Conservation (phyloP, 1,140 invertebrate genomes). For the Nixonia krombeini region DNA sequence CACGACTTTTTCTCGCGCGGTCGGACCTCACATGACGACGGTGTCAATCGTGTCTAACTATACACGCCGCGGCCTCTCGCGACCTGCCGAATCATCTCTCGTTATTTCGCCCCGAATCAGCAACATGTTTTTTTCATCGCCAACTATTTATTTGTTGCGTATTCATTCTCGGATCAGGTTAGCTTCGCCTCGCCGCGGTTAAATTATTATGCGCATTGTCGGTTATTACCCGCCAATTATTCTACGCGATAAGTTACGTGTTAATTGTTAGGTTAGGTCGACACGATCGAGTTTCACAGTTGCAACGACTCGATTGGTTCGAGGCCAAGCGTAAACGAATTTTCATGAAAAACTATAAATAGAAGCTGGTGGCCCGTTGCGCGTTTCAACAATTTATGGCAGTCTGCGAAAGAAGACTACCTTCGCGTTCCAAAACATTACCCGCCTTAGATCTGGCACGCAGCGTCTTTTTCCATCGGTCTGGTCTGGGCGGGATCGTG, state of each 20-base stretch:
- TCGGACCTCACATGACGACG: slow-evolving; percentile 36
- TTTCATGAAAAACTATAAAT: slow-evolving; percentile 19
- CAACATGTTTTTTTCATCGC: too few species aligned
- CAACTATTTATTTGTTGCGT: too few species aligned
- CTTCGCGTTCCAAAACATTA: slow-evolving; percentile 18
- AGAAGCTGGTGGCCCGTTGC: slow-evolving; percentile 9
- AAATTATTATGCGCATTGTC: too few species aligned
- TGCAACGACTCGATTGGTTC: slow-evolving; percentile 8
- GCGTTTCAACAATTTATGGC: slow-evolving; percentile 17
- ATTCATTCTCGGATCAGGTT: too few species aligned
- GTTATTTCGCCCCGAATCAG: too few species aligned
- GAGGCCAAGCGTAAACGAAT: slow-evolving; percentile 14
- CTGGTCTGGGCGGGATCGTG: slow-evolving; percentile 6
- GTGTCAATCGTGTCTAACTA: slow-evolving; percentile 32
- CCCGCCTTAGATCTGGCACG: slow-evolving; percentile 1
- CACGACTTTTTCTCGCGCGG: slow-evolving; percentile 33
- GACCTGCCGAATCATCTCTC: slow-evolving; percentile 4
- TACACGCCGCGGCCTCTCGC: slow-evolving; percentile 14
- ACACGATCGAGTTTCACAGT: too few species aligned
- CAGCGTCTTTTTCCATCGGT: slow-evolving; percentile 13
- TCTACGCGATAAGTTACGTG: too few species aligned
- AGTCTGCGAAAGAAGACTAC: slow-evolving; percentile 18
- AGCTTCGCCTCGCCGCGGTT: too few species aligned
- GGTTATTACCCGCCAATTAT: too few species aligned
- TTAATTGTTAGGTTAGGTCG: too few species aligned